Evolutionary conservation across 2,888 invertebrate species (phyloP).

Genomic region (Myopa tessellatipennis): DNA sequence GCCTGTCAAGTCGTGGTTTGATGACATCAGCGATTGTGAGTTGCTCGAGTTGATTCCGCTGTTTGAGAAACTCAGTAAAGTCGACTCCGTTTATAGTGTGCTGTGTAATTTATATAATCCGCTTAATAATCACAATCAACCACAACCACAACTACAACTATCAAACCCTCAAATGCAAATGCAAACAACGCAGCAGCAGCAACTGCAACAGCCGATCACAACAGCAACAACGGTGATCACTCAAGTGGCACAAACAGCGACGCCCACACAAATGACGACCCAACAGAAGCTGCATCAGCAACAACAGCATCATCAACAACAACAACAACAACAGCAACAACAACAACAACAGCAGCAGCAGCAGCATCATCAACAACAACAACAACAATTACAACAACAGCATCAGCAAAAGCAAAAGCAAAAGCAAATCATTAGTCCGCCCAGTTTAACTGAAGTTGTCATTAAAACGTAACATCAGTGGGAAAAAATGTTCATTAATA

Average conservation of each 20-base stretch:
- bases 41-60: constrained; percentile 96
- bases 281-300: constrained; percentile 39
- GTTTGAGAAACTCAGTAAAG: constrained; percentile 96
- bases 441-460: constrained; percentile 67
- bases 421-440: constrained; percentile 64
- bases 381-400: constrained; percentile 49
- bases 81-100: constrained; percentile 96
- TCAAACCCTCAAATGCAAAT: constrained; percentile 33
- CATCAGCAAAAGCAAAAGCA: constrained; percentile 50
- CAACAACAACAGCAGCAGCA: constrained; percentile 52
- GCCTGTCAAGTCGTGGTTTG: constrained; percentile 99
- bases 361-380: constrained; percentile 31
- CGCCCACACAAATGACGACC: constrained; percentile 47
- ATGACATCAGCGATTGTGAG: constrained; percentile 98
- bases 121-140: constrained; percentile 66
- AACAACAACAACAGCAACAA: constrained; percentile 50
- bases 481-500: constrained; percentile 69
- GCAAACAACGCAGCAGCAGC: constrained; percentile 51
- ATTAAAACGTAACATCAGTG: constrained; percentile 69
- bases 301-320: constrained; percentile 50
- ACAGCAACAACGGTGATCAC: constrained; percentile 66
- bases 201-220: constrained; percentile 58
- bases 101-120: constrained; percentile 92
- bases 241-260: constrained; percentile 57
- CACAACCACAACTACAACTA: constrained; percentile 55